These are phyloP conservation scores for Neomonachus schauinslandi DNA, from an alignment of 2,113 vertebrate species.

Conservation along the genomic window DNA sequence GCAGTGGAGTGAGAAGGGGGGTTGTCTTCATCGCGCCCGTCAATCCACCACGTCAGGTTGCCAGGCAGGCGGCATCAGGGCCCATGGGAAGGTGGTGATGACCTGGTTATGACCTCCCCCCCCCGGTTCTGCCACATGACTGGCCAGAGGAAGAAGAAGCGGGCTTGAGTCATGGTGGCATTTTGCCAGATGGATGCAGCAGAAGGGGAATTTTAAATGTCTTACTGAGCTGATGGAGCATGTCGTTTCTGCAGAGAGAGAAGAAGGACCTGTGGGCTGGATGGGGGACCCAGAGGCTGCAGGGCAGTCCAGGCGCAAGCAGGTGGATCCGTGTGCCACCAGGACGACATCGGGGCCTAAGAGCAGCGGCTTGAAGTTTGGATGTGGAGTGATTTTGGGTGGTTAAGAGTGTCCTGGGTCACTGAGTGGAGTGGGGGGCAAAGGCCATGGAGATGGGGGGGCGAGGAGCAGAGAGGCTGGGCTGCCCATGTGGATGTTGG, in stretches of 20 bases:
- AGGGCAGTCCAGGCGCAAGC: neutral
- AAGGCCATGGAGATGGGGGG: neutral
- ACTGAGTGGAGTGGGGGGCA: fast-evolving
- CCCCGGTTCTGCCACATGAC: neutral
- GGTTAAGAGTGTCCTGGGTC: neutral
- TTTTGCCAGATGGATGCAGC: neutral
- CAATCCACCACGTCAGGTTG: fast-evolving
- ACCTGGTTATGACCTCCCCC: too few relatives aligned
- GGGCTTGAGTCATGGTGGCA: neutral
- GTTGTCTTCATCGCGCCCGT: fast-evolving
- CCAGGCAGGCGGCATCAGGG: neutral
- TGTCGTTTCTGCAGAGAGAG: neutral
- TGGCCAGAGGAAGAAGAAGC: neutral
- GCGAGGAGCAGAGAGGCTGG: fast-evolving
- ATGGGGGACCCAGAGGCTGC: neutral
- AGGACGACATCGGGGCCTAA: fast-evolving
- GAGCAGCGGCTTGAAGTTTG: neutral
- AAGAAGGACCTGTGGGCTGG: neutral
- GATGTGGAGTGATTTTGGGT: neutral
- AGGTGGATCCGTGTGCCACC: fast-evolving
- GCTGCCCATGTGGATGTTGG: fast-evolving
- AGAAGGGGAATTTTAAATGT: neutral
- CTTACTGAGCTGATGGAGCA: fast-evolving
- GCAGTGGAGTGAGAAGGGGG: neutral
- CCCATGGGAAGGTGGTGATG: fast-evolving